Conservation (phyloP, 2,113 vertebrate genomes). For the Pao palembangensis region DNA sequence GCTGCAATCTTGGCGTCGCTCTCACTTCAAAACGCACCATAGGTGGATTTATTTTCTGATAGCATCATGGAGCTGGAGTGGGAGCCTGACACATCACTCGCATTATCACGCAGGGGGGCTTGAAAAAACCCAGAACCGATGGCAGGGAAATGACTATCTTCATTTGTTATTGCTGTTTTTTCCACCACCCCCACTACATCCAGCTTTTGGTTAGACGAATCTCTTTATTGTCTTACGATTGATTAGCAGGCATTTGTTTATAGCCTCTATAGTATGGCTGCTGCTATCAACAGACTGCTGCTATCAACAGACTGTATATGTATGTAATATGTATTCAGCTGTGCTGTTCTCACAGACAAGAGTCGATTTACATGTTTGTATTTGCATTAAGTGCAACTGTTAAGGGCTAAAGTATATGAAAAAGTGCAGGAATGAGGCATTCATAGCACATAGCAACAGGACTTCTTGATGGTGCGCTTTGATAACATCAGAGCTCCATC, state of each 20-base stretch:
- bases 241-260: slow-evolving; percentile 31
- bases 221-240: slow-evolving; percentile 3
- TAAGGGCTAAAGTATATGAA: slow-evolving; percentile 27
- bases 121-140: slow-evolving; percentile 21
- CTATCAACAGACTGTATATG: slow-evolving; percentile 21
- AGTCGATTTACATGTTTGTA: slow-evolving; percentile 33
- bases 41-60: slow-evolving; percentile 60
- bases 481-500: slow-evolving; percentile 82
- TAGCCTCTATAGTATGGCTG: slow-evolving; percentile 3
- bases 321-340: slow-evolving; percentile 21
- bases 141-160: slow-evolving; percentile 36
- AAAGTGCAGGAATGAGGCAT: slow-evolving; percentile 56
- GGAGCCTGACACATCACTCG: slow-evolving; percentile 36
- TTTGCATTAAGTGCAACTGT: slow-evolving; percentile 36
- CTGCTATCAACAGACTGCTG: slow-evolving; percentile 17
- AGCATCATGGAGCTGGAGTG: slow-evolving; percentile 52
- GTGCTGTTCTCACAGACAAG: slow-evolving; percentile 7
- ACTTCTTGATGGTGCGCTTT: slow-evolving; percentile 67
- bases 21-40: slow-evolving; percentile 49
- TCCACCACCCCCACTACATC: neutral
- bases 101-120: slow-evolving; percentile 48
- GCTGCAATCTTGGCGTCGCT: slow-evolving; percentile 58
- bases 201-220: slow-evolving; percentile 19
- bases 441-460: slow-evolving; percentile 69
- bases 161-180: slow-evolving; percentile 18